Percentiles rank a stretch among this genome's conserved stretches.
Evolutionary conservation across 2,888 invertebrate species (phyloP).

Genomic region (Parnassius apollo): DNA sequence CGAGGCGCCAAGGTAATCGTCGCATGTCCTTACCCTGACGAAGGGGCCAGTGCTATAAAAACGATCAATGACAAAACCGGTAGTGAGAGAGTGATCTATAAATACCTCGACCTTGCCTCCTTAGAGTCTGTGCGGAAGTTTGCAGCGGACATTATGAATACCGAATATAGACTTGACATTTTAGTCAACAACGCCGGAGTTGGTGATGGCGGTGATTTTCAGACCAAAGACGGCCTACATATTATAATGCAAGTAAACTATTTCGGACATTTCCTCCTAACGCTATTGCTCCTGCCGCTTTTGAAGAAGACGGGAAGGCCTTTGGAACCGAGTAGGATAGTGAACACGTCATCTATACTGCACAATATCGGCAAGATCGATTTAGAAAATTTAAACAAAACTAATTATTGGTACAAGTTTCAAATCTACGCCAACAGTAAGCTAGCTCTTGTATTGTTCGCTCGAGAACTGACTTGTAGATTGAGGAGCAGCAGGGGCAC

Average conservation of each 20-base stretch:
- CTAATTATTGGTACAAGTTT: constrained; percentile 69
- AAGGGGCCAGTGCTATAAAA: constrained; percentile 70
- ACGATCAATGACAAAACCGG: constrained; percentile 84
- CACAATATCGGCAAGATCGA: constrained; percentile 86
- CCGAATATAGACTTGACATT: constrained; percentile 87
- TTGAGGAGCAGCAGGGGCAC: constrained; percentile 68
- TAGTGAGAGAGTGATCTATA: constrained; percentile 85
- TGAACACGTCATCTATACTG: constrained; percentile 88
- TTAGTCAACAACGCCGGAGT: constrained; percentile 95
- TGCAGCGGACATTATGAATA: constrained; percentile 86
- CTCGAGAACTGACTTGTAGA: constrained; percentile 85
- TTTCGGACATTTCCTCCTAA: constrained; percentile 94
- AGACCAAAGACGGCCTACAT: constrained; percentile 91
- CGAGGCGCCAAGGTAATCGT: constrained; percentile 67
- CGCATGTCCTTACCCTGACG: constrained; percentile 64
- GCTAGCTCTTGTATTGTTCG: constrained; percentile 86
- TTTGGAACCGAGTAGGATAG: constrained; percentile 86
- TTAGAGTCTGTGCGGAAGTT: constrained; percentile 89
- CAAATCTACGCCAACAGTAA: constrained; percentile 83
- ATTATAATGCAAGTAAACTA: constrained; percentile 96
- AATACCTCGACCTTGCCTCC: constrained; percentile 87
- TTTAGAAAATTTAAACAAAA: constrained; percentile 85
- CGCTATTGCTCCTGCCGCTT: constrained; percentile 91
- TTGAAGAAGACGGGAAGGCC: constrained; percentile 78
- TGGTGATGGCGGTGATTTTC: constrained; percentile 79